phyloP scores from a whole-genome alignment of 2,113 vertebrate species.

The Falcunculus frontatus region DNA sequence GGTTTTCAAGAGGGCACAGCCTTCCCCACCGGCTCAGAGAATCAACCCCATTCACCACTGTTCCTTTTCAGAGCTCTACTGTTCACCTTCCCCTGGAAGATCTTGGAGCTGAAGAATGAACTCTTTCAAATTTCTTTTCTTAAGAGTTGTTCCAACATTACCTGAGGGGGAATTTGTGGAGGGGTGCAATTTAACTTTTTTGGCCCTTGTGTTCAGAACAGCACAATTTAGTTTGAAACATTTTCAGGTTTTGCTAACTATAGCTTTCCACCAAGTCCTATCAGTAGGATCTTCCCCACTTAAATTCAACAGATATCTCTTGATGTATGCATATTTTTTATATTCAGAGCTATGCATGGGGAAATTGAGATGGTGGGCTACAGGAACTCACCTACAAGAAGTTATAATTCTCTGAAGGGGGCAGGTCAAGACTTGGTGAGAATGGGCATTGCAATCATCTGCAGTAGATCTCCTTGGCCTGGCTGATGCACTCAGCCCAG shows the following conservation, averaged over 20 bases:
- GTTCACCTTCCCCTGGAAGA: slow-evolving; percentile 58
- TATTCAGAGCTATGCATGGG: neutral
- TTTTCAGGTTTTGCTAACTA: neutral
- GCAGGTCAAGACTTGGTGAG: neutral
- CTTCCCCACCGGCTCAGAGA: slow-evolving; percentile 27
- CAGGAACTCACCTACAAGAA: neutral
- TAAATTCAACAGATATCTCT: neutral
- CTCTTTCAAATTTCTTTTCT: slow-evolving; percentile 71
- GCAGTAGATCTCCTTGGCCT: neutral
- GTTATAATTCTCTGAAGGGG: neutral
- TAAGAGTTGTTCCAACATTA: slow-evolving; percentile 60
- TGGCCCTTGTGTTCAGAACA: slow-evolving; percentile 28
- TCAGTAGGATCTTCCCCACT: slow-evolving; percentile 2
- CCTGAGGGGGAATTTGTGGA: neutral
- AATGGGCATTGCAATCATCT: neutral
- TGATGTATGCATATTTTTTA: neutral
- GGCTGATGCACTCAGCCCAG: neutral
- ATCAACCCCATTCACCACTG: slow-evolving; percentile 66
- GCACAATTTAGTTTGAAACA: neutral
- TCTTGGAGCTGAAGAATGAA: slow-evolving; percentile 66
- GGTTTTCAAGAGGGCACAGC: neutral
- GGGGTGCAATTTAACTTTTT: neutral
- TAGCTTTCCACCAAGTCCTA: neutral
- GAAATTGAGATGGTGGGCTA: neutral
- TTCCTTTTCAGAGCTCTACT: slow-evolving; percentile 59